Evolutionary conservation across 2,888 invertebrate genomes (phyloP), one percentile per base, ranked within the genome.

Genomic region (Salticus scenicus): DNA sequence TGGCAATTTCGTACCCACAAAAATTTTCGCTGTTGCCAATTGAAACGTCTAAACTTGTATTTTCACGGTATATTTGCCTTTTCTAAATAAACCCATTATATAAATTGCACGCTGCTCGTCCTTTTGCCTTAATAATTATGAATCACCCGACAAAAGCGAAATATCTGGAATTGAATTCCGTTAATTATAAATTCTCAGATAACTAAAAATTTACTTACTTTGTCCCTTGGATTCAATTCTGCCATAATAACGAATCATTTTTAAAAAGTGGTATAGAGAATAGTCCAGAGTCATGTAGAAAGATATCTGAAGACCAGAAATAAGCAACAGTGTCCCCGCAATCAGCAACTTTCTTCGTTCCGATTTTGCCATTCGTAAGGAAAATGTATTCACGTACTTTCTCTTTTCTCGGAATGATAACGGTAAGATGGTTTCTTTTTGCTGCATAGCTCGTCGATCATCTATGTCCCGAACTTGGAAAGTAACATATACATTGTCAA

Each of bases 251-350:
- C 92, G 89, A 37, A 93, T 91, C 69, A 92, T 91, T 74, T 90
- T 90, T 73, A 97, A 91, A n/a, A 96, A 92, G 95, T 96, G 96
- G 90, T 93, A 96, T 0, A 97, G 91, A 28, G 94, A 93, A 90
- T 95, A 96, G 91, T 97, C 97, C 1, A 94, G 93, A 27, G 94
- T 91, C 90, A 97, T 94, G 89, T 96, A 95, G 67, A 94, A 94
- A 31, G 93, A 91, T 17, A 96, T 92, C 90, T 97, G 96, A 82
- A 95, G 91, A 0, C 94, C 93, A 0, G 95, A 93, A 20, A 94
- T 92, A 0, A 93, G 89, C 90, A 96, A 92, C 88, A 95, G 93
- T 20, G 93, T 90, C 0, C 92, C 89, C 0, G 91, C 94, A 91
- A 90, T 93, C 76, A 90, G 92, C 10, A 95, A 89, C 87, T 93